These are phyloP conservation scores for Zaprionus ghesquierei DNA, from an alignment of 1,140 invertebrate species.

Conservation along the genomic window DNA sequence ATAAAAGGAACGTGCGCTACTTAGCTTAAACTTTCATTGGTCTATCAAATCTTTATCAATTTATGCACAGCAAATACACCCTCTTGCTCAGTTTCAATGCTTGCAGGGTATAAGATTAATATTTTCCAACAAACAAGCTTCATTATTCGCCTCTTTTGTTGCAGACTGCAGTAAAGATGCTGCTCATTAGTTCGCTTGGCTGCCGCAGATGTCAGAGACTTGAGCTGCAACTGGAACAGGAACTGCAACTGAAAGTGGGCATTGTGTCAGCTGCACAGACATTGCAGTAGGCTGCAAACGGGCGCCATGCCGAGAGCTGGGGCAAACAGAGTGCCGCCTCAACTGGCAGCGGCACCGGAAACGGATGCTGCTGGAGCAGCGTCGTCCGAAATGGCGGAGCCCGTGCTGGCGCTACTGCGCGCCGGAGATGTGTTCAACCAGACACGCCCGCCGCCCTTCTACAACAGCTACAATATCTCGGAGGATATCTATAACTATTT, in stretches of 20 bases:
- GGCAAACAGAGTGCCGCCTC: constrained; percentile 32
- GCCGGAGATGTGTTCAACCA: constrained; percentile 49
- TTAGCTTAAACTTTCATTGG: not conserved
- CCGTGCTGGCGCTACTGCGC: constrained; percentile 60
- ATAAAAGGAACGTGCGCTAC: not conserved
- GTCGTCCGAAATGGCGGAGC: constrained; percentile 30
- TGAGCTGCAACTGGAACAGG: constrained; percentile 20
- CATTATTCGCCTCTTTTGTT: not conserved
- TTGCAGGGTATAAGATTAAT: not conserved
- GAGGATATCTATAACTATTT: constrained; percentile 79
- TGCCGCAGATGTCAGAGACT: constrained; percentile 46
- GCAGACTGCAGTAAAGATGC: constrained; percentile 48
- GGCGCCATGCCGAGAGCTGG: constrained; percentile 19
- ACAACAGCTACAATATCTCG: constrained; percentile 77
- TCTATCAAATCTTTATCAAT: too few relatives aligned
- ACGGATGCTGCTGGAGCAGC: constrained; percentile 35
- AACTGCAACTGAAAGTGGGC: constrained; percentile 27
- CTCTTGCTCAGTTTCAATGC: not conserved
- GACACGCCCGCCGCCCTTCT: constrained; percentile 58
- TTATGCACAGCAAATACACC: not conserved
- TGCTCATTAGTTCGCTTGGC: constrained; percentile 55
- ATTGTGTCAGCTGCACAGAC: constrained; percentile 53
- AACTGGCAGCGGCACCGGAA: constrained; percentile 44
- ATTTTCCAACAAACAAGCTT: not conserved
- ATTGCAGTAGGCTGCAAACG: constrained; percentile 37